Conservation (phyloP, 2,797 vertebrate genomes). For the Cynopterus sphinx region DNA sequence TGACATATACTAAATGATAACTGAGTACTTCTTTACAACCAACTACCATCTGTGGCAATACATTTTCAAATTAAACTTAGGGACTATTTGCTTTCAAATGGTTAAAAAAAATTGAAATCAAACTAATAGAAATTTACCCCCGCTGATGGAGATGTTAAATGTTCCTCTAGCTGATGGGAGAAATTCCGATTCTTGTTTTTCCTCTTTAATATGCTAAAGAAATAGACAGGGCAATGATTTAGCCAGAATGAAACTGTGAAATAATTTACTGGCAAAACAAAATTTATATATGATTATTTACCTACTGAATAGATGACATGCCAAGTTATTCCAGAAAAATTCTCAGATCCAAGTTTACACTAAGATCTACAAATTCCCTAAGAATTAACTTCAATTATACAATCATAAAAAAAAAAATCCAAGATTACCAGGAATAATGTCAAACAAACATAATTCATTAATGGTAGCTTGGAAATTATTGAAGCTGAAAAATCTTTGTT, state of each 20-base stretch:
- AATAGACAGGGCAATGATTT: conserved; percentile 18
- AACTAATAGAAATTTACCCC: conserved; percentile 81
- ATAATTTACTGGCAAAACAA: conserved; percentile 39
- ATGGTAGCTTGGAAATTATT: conserved; percentile 2
- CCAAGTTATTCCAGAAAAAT: conserved; percentile 27
- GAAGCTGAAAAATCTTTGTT: not conserved
- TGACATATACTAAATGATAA: not conserved
- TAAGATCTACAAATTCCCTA: not conserved
- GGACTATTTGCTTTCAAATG: conserved; percentile 2
- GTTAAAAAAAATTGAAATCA: conserved; percentile 8
- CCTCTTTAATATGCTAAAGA: conserved; percentile 79
- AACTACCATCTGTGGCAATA: not conserved
- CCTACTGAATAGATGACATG: not conserved
- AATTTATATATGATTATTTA: not conserved
- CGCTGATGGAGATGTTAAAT: conserved; percentile 87
- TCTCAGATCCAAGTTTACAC: conserved; percentile 4
- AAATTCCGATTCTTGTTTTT: conserved; percentile 77
- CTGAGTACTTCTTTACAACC: not conserved
- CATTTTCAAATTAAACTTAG: not conserved
- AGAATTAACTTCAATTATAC: not conserved
- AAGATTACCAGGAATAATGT: not conserved
- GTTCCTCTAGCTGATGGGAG: conserved; percentile 72
- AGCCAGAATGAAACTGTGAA: conserved; percentile 19
- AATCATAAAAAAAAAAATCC: not conserved
- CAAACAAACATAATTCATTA: not conserved